phyloP scores from a whole-genome alignment of 1,140 invertebrate genomes.

The Leptinotarsa defecta region DNA sequence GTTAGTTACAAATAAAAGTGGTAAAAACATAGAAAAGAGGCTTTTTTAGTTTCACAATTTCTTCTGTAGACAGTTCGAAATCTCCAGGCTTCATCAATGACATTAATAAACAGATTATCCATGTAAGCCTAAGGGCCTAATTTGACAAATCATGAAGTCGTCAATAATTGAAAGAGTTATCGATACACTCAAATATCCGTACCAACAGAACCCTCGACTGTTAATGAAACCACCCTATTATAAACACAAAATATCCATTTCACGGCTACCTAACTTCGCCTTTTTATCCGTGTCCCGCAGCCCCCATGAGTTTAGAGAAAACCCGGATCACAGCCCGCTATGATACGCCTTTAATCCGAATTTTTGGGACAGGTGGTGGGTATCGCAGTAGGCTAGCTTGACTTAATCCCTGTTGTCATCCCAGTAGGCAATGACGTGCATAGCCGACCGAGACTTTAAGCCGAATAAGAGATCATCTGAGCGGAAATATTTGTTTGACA shows the following conservation, averaged over 20 bases:
- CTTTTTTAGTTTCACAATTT: too few species aligned
- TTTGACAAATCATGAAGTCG: too few species aligned
- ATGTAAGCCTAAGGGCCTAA: too few species aligned
- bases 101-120: too few species aligned
- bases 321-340: slow-evolving; percentile 18
- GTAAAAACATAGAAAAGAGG: too few species aligned
- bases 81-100: too few species aligned
- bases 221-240: slow-evolving; percentile 10
- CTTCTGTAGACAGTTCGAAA: too few species aligned
- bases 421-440: slow-evolving; percentile 27
- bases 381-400: slow-evolving; percentile 26
- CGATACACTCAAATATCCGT: not conserved
- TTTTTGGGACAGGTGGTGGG: slow-evolving; percentile 34
- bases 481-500: slow-evolving; percentile 33
- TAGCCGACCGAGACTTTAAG: slow-evolving; percentile 23
- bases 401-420: slow-evolving; percentile 35
- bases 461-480: slow-evolving; percentile 24
- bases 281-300: slow-evolving; percentile 21
- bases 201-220: not conserved
- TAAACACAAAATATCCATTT: slow-evolving; percentile 26
- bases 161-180: too few species aligned
- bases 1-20: too few species aligned
- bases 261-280: slow-evolving; percentile 25
- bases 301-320: slow-evolving; percentile 17
- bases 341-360: slow-evolving; percentile 36